Percentiles rank a stretch among this genome's conserved stretches.
phyloP scores from a whole-genome alignment of 2,113 vertebrate species.

The Microcebus jonahi region DNA sequence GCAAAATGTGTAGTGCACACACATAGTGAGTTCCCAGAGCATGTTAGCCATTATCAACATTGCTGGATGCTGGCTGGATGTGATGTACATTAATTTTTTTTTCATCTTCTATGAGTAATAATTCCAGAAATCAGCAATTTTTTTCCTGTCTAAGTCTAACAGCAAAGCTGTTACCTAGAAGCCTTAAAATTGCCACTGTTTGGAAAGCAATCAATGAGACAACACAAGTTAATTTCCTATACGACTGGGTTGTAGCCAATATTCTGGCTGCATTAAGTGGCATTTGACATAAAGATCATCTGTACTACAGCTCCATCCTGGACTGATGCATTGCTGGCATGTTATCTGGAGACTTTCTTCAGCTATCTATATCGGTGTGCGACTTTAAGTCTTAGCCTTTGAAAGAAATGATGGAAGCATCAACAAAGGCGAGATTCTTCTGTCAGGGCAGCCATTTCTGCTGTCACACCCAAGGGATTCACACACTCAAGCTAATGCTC shows the following conservation, averaged over 20 bases:
- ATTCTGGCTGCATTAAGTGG: background rate
- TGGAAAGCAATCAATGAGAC: background rate
- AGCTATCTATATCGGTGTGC: background rate
- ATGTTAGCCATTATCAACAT: background rate
- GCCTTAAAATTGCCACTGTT: conserved; percentile 5
- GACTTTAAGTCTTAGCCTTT: background rate
- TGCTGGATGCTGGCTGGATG: background rate
- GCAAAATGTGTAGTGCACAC: background rate
- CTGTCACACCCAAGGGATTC: background rate
- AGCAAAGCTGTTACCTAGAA: background rate
- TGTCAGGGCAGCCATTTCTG: background rate
- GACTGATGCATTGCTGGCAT: background rate
- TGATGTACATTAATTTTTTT: background rate
- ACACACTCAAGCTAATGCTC: background rate
- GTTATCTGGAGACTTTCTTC: background rate
- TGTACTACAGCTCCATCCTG: background rate
- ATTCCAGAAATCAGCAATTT: conserved; percentile 34
- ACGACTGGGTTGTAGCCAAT: background rate
- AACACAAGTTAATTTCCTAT: background rate
- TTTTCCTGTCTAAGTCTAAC: background rate
- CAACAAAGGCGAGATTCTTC: background rate
- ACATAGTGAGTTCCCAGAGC: background rate
- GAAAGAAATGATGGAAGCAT: background rate
- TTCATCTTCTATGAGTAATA: conserved; percentile 21
- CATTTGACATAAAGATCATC: background rate